phyloP scores from a whole-genome alignment of 2,888 invertebrate genomes.

The Cerastis rubricosa region DNA sequence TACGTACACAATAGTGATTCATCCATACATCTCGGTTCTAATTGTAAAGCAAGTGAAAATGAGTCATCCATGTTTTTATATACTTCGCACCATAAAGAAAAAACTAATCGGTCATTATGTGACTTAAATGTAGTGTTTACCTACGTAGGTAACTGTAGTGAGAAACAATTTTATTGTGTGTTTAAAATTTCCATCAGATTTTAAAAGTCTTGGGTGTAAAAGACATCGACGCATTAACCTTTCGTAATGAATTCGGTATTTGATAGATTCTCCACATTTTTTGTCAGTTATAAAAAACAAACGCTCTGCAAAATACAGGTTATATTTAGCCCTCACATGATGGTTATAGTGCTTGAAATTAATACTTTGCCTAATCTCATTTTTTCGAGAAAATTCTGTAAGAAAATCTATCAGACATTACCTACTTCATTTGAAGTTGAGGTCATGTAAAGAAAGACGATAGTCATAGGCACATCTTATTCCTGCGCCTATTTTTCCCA shows the following conservation, averaged over 20 bases:
- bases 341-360: not conserved
- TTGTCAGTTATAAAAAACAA: not conserved
- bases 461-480: not conserved
- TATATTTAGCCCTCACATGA: not conserved
- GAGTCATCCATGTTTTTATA: conserved; percentile 40
- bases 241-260: not conserved
- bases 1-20: conserved; percentile 31
- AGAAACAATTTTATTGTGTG: conserved; percentile 4
- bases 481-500: too few relatives aligned
- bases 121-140: conserved; percentile 22
- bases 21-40: not conserved
- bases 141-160: not conserved
- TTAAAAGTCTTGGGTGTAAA: not conserved
- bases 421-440: not conserved
- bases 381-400: not conserved
- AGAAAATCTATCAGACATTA: not conserved
- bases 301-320: not conserved
- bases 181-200: not conserved
- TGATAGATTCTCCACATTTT: not conserved
- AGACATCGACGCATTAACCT: not conserved
- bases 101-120: conserved; percentile 3
- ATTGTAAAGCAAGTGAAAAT: conserved; percentile 21
- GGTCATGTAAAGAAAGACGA: not conserved
- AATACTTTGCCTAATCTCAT: not conserved
- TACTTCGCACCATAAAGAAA: conserved; percentile 11